Percentiles rank a stretch among this genome's conserved stretches.
Conservation (phyloP, 2,113 vertebrate genomes). For the Phaetusa simplex region DNA sequence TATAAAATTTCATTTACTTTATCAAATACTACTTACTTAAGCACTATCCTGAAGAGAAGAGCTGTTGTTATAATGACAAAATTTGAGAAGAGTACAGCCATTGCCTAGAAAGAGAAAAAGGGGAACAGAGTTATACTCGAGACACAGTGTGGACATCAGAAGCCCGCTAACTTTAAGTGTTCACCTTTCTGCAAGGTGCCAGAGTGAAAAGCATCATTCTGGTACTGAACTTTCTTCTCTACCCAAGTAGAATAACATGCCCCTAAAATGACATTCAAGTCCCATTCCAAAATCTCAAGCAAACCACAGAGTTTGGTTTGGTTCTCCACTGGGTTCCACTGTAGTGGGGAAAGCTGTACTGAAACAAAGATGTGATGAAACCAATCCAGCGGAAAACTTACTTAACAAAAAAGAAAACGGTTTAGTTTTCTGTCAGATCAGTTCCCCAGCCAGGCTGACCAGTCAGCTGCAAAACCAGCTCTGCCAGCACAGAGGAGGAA, state of each 20-base stretch:
- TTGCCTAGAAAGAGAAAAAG: constrained; percentile 82
- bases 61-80: constrained; percentile 98
- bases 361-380: background rate
- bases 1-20: background rate
- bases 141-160: constrained; percentile 1
- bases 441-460: background rate
- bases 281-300: background rate
- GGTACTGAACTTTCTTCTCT: background rate
- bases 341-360: background rate
- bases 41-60: constrained; percentile 91
- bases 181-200: background rate
- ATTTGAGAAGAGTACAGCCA: constrained; percentile 97
- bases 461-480: background rate
- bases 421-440: background rate
- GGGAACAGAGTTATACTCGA: constrained; percentile 41
- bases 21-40: constrained; percentile 87
- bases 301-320: background rate
- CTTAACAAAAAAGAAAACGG: background rate
- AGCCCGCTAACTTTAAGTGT: background rate
- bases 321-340: background rate
- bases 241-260: background rate
- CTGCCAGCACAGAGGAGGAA: background rate
- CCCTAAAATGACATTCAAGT: background rate
- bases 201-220: background rate
- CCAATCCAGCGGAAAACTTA: background rate